Conservation (phyloP, 2,797 vertebrate species). For the Chelmon rostratus region DNA sequence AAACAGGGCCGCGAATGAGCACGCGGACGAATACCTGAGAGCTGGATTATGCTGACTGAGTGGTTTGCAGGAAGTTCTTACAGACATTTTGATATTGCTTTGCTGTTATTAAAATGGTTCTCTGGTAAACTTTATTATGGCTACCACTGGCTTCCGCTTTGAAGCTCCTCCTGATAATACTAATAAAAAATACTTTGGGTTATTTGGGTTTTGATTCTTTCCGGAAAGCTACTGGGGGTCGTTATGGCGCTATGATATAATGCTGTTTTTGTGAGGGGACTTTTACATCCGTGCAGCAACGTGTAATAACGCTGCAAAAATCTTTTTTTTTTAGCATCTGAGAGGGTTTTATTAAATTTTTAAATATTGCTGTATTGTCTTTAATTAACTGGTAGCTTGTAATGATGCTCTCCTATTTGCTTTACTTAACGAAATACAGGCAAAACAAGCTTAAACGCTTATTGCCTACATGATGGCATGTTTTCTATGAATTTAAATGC, state of each 20-base stretch:
- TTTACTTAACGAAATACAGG: conserved; percentile 10
- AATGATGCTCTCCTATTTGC: neutral
- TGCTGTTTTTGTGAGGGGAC: neutral
- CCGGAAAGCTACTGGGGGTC: too few relatives aligned
- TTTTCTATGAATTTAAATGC: conserved; percentile 14
- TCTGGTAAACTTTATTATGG: neutral
- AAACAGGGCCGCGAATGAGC: neutral
- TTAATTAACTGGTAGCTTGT: neutral
- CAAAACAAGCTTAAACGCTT: neutral
- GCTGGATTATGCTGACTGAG: conserved; percentile 5
- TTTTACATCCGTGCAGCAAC: neutral
- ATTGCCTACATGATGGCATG: neutral
- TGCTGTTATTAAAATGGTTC: neutral
- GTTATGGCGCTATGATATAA: neutral
- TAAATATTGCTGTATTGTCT: neutral
- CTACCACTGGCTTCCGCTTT: neutral
- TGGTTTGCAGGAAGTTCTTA: neutral
- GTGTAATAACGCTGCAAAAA: neutral
- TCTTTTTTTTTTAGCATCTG: too few relatives aligned
- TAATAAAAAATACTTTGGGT: neutral
- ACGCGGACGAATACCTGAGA: neutral
- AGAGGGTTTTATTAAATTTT: neutral
- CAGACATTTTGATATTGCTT: neutral
- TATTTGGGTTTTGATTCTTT: too few relatives aligned
- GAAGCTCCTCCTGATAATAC: neutral